A percentile compares a stretch with the other conserved stretches of the same genome.
phyloP scores from a whole-genome alignment of 2,888 invertebrate genomes.

The Cosmorhoe ocellata region DNA sequence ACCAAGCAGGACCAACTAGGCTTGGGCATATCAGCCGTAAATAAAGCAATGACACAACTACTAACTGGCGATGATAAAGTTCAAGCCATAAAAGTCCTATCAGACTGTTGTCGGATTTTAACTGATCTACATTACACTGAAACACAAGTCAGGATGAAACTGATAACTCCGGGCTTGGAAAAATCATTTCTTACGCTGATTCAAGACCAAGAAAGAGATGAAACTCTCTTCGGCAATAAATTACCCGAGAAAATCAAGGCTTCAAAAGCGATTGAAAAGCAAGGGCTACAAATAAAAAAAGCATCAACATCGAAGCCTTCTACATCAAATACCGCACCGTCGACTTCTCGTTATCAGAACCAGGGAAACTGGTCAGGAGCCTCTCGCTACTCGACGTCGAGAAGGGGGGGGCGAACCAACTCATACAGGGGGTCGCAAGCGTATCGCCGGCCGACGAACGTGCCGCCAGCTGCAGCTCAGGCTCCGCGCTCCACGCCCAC shows the following conservation, averaged over 20 bases:
- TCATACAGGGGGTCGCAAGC: no score
- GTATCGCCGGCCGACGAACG: no score
- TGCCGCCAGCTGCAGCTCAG: no score
- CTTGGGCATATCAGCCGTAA: slow-evolving; percentile 14
- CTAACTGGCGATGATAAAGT: no score
- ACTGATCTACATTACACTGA: slow-evolving; percentile 18
- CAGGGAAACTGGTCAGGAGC: slow-evolving; percentile 37
- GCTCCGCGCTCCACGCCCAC: no score
- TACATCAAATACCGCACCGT: no score
- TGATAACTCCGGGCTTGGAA: slow-evolving; percentile 25
- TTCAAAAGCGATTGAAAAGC: no score
- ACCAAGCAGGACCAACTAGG: slow-evolving; percentile 26
- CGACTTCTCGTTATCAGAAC: not conserved
- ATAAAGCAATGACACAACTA: slow-evolving; percentile 6
- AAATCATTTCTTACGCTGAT: slow-evolving; percentile 26
- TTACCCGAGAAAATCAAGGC: not conserved
- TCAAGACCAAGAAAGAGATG: slow-evolving; percentile 28
- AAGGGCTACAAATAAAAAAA: no score
- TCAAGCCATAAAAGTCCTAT: no score
- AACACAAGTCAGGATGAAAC: slow-evolving; percentile 20
- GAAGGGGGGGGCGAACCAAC: slow-evolving; percentile 26
- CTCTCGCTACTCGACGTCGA: slow-evolving; percentile 22
- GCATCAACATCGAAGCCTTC: no score
- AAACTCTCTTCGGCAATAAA: slow-evolving; percentile 24
- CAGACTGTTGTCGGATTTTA: slow-evolving; percentile 1